These are phyloP conservation scores for Trogon surrucura DNA, from an alignment of 2,113 vertebrate species.

Conservation along the genomic window DNA sequence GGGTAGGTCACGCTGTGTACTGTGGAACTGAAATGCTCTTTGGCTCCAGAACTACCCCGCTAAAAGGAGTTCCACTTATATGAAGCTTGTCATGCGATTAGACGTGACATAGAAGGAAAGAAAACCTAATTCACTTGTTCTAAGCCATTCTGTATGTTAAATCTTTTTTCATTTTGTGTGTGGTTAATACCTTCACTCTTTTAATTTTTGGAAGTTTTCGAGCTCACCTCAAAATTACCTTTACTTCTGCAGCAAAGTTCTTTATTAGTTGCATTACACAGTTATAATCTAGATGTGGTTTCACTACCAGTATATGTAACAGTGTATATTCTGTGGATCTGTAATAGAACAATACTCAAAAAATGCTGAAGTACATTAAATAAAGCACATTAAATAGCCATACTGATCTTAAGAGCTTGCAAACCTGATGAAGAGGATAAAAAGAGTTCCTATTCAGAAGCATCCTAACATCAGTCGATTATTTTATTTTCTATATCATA, in stretches of 20 bases:
- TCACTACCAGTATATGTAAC: not conserved
- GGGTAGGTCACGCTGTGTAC: not conserved
- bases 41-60: not conserved
- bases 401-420: not conserved
- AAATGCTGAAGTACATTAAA: not conserved
- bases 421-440: not conserved
- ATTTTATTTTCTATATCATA: not conserved
- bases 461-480: not conserved
- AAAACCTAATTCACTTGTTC: not conserved
- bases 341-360: not conserved
- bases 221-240: not conserved
- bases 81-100: rapidly evolving
- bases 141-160: not conserved
- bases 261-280: not conserved
- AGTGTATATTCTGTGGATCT: not conserved
- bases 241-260: not conserved
- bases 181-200: not conserved
- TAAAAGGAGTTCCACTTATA: not conserved
- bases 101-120: not conserved
- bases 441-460: not conserved
- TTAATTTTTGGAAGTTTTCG: not conserved
- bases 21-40: not conserved
- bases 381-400: not conserved
- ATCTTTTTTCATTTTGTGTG: not conserved
- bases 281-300: not conserved